These are phyloP conservation scores for Tyto alba DNA, from an alignment of 2,113 vertebrate species.

Conservation along the genomic window DNA sequence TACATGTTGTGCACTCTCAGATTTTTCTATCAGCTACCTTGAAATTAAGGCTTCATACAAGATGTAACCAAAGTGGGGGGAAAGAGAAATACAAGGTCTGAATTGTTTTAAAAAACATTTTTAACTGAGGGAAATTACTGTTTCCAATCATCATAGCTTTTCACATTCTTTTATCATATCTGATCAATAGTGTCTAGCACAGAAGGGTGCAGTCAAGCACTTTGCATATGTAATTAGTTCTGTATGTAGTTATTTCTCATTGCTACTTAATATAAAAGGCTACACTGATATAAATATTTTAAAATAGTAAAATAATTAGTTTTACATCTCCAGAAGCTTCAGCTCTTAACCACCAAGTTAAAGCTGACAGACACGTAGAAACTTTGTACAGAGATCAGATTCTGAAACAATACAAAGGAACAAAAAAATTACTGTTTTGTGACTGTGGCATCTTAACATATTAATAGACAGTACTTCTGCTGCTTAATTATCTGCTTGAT, in stretches of 20 bases:
- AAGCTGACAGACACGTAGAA: not conserved
- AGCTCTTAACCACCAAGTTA: not conserved
- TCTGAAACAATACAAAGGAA: not conserved
- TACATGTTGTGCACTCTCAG: not conserved
- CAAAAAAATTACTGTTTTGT: not conserved
- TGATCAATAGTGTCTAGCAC: not conserved
- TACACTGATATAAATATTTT: not conserved
- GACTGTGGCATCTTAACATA: not conserved
- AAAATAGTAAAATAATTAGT: not conserved
- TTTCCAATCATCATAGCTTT: not conserved
- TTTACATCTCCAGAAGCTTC: not conserved
- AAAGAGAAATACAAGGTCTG: not conserved
- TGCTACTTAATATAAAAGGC: not conserved
- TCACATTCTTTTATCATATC: not conserved
- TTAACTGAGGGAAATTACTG: not conserved
- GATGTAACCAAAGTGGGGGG: not conserved
- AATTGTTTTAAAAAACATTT: not conserved
- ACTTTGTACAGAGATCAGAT: not conserved
- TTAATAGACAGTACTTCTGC: not conserved
- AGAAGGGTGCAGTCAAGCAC: not conserved
- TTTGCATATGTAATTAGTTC: not conserved
- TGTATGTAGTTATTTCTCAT: not conserved
- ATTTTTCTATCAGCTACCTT: not conserved
- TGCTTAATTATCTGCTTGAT: not conserved
- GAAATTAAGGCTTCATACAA: not conserved